Percentiles rank a stretch among this genome's conserved stretches.
Conservation (phyloP, 2,797 vertebrate genomes). For the Myotis daubentonii region DNA sequence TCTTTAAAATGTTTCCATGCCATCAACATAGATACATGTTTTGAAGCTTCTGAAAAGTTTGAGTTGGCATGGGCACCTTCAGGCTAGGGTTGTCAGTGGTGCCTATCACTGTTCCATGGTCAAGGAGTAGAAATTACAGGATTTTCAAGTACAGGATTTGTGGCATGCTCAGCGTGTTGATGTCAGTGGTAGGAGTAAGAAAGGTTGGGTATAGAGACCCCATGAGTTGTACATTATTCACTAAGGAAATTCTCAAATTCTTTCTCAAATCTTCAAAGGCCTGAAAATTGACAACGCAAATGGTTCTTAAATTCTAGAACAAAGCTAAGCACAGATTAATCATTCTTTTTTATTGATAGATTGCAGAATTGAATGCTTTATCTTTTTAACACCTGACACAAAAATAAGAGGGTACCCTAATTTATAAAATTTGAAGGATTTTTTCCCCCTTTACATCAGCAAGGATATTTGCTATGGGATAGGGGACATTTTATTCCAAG, state of each 20-base stretch:
- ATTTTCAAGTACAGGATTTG: neutral
- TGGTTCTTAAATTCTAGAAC: neutral
- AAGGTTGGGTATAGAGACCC: neutral
- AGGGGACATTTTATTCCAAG: neutral
- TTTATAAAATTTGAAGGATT: neutral
- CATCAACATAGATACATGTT: neutral
- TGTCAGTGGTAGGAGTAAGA: neutral
- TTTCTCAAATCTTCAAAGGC: neutral
- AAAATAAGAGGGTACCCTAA: neutral
- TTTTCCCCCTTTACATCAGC: neutral
- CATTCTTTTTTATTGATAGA: neutral
- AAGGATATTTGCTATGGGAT: neutral
- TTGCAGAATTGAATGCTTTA: neutral
- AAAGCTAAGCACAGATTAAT: neutral
- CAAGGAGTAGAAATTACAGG: neutral
- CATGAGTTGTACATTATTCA: neutral
- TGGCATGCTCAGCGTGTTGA: neutral
- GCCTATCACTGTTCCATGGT: neutral
- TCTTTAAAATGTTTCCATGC: neutral
- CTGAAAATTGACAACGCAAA: neutral
- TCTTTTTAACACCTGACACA: neutral
- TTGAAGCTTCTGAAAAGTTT: neutral
- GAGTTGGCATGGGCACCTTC: neutral
- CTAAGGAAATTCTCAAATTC: neutral
- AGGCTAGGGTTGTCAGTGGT: neutral